Evolutionary conservation across 1,140 invertebrate genomes (phyloP).

Genomic region (Drosophila sucinea): DNA sequence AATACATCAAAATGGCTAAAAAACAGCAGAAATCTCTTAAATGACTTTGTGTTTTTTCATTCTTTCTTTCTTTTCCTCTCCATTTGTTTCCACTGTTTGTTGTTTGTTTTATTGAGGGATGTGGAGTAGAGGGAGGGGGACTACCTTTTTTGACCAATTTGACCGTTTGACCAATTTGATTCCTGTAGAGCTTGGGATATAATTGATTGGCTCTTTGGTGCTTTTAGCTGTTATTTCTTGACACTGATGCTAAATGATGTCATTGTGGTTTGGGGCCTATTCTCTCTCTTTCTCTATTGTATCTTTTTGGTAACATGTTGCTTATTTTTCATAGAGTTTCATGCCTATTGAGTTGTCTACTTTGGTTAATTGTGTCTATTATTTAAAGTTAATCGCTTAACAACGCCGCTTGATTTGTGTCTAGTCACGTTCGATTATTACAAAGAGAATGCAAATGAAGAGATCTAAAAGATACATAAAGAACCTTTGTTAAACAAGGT

Average conservation of each 20-base stretch:
- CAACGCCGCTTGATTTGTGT: slow-evolving; percentile 50
- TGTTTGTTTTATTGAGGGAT: not conserved
- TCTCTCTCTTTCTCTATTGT: slow-evolving; percentile 32
- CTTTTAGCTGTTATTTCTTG: slow-evolving; percentile 34
- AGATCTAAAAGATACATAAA: not conserved
- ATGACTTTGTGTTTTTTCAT: slow-evolving; percentile 37
- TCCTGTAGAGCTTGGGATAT: slow-evolving; percentile 30
- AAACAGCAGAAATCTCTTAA: slow-evolving; percentile 37
- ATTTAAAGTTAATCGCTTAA: slow-evolving; percentile 69
- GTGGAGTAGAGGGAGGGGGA: not conserved
- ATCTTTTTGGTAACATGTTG: slow-evolving; percentile 32
- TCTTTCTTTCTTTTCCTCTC: slow-evolving; percentile 22
- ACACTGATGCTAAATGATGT: slow-evolving; percentile 78
- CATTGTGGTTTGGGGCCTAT: slow-evolving; percentile 53
- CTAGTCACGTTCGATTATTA: slow-evolving; percentile 41
- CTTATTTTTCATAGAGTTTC: slow-evolving; percentile 31
- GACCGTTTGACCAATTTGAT: slow-evolving; percentile 8
- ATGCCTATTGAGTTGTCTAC: slow-evolving; percentile 70
- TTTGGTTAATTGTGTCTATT: slow-evolving; percentile 75
- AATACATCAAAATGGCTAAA: slow-evolving; percentile 60
- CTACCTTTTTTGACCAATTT: slow-evolving; percentile 63
- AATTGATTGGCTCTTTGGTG: slow-evolving; percentile 60
- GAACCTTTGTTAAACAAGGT: no score
- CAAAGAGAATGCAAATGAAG: slow-evolving; percentile 27
- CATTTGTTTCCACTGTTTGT: not conserved